Evolutionary conservation across 2,113 vertebrate genomes (phyloP).

Genomic region (Catharus bicknelli): DNA sequence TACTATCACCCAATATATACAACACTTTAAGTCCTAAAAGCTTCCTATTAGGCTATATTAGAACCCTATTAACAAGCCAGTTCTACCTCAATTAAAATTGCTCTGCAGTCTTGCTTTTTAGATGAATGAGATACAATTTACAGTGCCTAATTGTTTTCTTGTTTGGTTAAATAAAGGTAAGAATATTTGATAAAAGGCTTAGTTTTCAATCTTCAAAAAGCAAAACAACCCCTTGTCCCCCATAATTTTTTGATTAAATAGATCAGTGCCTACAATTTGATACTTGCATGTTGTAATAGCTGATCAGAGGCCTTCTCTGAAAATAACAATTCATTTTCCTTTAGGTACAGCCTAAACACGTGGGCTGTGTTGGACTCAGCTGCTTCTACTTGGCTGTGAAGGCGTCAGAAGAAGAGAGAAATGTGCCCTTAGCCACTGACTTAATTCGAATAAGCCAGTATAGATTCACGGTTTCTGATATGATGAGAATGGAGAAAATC

Average conservation of each 20-base stretch:
- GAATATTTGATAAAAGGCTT: not conserved
- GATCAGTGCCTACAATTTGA: not conserved
- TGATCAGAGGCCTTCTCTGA: not conserved
- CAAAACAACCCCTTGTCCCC: fast-evolving
- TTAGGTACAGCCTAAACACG: conserved; percentile 95
- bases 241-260: not conserved
- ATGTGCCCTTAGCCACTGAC: conserved; percentile 87
- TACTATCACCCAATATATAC: not conserved
- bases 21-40: not conserved
- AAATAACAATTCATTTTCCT: not conserved
- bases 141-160: fast-evolving
- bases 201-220: not conserved
- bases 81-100: not conserved
- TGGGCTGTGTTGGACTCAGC: conserved; percentile 92
- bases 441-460: conserved; percentile 95
- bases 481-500: conserved; percentile 99
- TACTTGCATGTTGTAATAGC: not conserved
- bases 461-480: conserved; percentile 91
- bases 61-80: not conserved
- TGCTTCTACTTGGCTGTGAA: conserved; percentile 96
- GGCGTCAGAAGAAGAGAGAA: conserved; percentile 88
- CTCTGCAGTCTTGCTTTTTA: not conserved
- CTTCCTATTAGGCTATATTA: not conserved
- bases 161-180: not conserved
- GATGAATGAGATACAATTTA: not conserved